Conservation (phyloP, 2,797 vertebrate genomes). For the Tauraco hartlaubi region DNA sequence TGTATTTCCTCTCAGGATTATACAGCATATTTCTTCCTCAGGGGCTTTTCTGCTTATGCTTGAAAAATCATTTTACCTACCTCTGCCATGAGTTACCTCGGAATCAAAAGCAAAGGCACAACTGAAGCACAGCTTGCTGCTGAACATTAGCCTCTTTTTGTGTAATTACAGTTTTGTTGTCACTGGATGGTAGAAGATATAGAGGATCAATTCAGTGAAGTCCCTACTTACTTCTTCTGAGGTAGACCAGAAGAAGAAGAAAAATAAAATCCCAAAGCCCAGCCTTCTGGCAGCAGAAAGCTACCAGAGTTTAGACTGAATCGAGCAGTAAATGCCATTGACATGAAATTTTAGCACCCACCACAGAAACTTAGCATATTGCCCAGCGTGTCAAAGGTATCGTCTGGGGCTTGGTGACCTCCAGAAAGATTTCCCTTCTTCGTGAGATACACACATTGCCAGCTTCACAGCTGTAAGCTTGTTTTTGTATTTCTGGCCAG, state of each 20-base stretch:
- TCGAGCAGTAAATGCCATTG: neutral
- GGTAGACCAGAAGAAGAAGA: neutral
- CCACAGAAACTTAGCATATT: neutral
- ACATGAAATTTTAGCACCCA: neutral
- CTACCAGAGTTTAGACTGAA: neutral
- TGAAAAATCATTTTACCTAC: constrained; percentile 42
- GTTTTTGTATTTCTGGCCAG: neutral
- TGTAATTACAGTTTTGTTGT: constrained; percentile 1
- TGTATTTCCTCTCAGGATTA: neutral
- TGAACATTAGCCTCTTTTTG: neutral
- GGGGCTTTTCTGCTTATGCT: constrained; percentile 11
- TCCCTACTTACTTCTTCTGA: neutral
- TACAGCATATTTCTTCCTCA: neutral
- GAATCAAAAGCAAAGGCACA: neutral
- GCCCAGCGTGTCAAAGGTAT: neutral
- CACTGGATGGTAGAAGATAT: neutral
- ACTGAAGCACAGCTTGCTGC: neutral
- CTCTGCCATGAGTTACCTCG: neutral
- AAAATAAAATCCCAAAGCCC: neutral
- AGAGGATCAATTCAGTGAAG: neutral
- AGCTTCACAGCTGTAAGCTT: neutral
- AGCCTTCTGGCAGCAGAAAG: neutral
- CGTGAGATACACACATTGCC: neutral
- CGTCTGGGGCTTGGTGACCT: neutral
- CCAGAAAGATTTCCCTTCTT: neutral